Percentiles rank a stretch among this genome's conserved stretches.
These are phyloP conservation scores for Arenaria interpres DNA, from an alignment of 2,113 vertebrate species.

Conservation along the genomic window DNA sequence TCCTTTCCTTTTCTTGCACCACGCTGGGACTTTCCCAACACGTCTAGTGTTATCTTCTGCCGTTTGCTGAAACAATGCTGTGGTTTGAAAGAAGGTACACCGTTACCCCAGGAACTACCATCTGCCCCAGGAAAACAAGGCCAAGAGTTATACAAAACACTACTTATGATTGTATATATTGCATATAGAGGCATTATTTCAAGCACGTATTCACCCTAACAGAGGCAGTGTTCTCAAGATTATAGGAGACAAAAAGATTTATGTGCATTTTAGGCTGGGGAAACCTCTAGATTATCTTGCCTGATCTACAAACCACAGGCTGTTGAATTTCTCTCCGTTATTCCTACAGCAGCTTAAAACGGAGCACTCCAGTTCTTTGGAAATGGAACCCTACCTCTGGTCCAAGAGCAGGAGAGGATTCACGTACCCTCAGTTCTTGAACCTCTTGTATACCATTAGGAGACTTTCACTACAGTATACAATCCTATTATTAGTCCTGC, in stretches of 20 bases:
- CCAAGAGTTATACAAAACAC: neutral
- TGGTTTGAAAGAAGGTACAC: neutral
- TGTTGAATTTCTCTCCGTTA: neutral
- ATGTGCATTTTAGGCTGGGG: fast-evolving
- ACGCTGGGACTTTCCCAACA: neutral
- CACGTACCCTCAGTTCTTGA: neutral
- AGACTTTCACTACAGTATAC: neutral
- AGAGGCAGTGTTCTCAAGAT: neutral
- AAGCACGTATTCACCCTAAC: neutral
- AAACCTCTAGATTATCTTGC: neutral
- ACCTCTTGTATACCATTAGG: neutral
- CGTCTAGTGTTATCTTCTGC: neutral
- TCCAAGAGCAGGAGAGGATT: neutral
- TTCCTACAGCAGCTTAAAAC: neutral
- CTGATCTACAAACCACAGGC: neutral
- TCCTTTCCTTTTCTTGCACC: neutral
- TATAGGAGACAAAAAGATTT: neutral
- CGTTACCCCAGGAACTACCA: neutral
- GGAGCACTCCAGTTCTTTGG: neutral
- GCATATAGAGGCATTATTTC: neutral
- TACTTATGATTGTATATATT: neutral
- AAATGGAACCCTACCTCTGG: neutral
- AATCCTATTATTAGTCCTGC: neutral
- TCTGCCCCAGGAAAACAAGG: neutral
- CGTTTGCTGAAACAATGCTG: neutral